Evolutionary conservation across 1,140 invertebrate genomes (phyloP), one percentile per base, ranked within the genome.

Genomic region (Apis florea): DNA sequence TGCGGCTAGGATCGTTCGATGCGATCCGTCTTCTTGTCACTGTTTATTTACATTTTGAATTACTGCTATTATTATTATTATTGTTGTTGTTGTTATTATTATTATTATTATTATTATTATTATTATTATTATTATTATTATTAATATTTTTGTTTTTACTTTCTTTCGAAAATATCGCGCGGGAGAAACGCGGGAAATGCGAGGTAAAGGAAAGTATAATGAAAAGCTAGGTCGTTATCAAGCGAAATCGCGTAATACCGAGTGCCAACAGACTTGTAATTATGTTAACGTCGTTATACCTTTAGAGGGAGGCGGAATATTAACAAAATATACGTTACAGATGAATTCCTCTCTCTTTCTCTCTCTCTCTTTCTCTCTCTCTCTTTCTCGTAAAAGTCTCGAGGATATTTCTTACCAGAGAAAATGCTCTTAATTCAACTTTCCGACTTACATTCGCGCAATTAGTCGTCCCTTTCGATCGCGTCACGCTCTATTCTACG

Each of bases 391-490:
- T 1, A 26, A 70, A 69, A 70, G 17, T n/a, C 15, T 70, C 24
- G 26, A 31, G 17, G 21, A 31, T 51, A 31, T 31, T 54, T 26
- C 19, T 31, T 24, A 2, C 31, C 19, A 3, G 40, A 19, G 40
- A 54, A 15, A 54, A 21, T 12, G 12, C n/a, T n/a, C 51, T 70
- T 70, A 8, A 70, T 54, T 54, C 24, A 56, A 2, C 10, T 17
- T 70, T 54, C 17, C 47, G 21, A 49, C 47, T 49, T 13, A 49
- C 24, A 13, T 21, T 6, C 0, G 10, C 31, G 31, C 54, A 31
- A 58, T 72, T 56, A 40, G 58, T 72, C 70, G 47, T 58, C 11
- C 31, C 24, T 8, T 58, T 58, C 70, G 70, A 71, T 71, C 69
- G 17, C 31, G 12, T 53, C n/a, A 12, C 47, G 51, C 21, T 54